phyloP scores from a whole-genome alignment of 2,797 vertebrate species.

The Myiothlypis coronata region DNA sequence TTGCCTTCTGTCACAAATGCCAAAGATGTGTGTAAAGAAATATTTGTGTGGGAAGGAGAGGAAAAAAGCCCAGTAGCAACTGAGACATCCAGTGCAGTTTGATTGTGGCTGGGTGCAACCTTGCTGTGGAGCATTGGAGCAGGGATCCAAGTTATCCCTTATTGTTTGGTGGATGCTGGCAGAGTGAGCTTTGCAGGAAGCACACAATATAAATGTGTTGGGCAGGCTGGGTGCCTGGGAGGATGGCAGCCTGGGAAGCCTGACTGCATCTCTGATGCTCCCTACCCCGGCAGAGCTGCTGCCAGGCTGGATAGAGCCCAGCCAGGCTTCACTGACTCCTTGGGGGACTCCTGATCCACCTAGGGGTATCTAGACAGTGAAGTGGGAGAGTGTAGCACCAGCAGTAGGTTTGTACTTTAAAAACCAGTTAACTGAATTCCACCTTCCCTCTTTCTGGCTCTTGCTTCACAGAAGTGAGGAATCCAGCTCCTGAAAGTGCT shows the following conservation, averaged over 20 bases:
- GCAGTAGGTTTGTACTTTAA: not conserved
- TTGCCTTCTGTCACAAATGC: not conserved
- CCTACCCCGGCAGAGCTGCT: not conserved
- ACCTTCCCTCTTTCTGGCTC: not conserved
- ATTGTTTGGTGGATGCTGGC: not conserved
- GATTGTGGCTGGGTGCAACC: not conserved
- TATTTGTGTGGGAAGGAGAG: not conserved
- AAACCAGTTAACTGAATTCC: not conserved
- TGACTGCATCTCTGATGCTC: not conserved
- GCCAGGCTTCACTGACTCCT: not conserved
- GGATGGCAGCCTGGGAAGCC: not conserved
- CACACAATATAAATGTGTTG: not conserved
- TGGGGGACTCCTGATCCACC: not conserved
- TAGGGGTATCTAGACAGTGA: not conserved
- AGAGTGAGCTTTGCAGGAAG: not conserved
- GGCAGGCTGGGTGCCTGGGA: not conserved
- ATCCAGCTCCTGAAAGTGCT: not conserved
- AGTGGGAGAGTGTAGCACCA: fast-evolving
- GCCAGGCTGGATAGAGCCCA: not conserved
- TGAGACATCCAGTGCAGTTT: not conserved
- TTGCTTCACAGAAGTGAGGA: not conserved
- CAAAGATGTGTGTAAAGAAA: not conserved
- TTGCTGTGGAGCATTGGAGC: not conserved
- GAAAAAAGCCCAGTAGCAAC: not conserved
- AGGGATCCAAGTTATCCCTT: not conserved